Conservation (phyloP, 2,797 vertebrate genomes). For the Bovichtus diacanthus region DNA sequence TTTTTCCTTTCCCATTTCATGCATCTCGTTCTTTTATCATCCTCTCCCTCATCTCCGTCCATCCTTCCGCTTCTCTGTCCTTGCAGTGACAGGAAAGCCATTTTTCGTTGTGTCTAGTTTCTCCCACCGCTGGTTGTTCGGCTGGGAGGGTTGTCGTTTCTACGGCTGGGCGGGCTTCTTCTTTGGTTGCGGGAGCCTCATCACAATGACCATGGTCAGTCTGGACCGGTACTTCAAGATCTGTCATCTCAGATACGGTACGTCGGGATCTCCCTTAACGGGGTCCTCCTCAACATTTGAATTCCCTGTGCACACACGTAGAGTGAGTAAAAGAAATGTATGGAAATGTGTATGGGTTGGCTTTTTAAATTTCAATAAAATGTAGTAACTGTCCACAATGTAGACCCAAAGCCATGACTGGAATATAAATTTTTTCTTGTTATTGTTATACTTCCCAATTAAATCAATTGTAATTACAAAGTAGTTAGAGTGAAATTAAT, state of each 20-base stretch:
- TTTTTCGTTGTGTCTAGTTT: constrained; percentile 94
- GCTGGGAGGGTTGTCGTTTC: constrained; percentile 93
- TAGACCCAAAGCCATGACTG: background rate
- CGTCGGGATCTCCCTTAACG: background rate
- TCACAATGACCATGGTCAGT: constrained; percentile 95
- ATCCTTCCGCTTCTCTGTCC: background rate
- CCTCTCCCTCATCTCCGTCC: background rate
- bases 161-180: constrained; percentile 97
- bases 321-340: background rate
- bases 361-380: background rate
- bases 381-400: background rate
- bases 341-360: background rate
- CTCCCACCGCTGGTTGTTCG: constrained; percentile 94
- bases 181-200: constrained; percentile 95
- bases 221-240: constrained; percentile 96
- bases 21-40: background rate
- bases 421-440: background rate
- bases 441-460: background rate
- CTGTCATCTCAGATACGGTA: constrained; percentile 94
- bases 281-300: constrained; percentile 1
- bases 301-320: background rate
- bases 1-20: background rate
- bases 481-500: background rate
- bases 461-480: background rate
- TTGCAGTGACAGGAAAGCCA: constrained; percentile 92